Evolutionary conservation across 2,113 vertebrate genomes (phyloP).

Genomic region (Raja brachyura): DNA sequence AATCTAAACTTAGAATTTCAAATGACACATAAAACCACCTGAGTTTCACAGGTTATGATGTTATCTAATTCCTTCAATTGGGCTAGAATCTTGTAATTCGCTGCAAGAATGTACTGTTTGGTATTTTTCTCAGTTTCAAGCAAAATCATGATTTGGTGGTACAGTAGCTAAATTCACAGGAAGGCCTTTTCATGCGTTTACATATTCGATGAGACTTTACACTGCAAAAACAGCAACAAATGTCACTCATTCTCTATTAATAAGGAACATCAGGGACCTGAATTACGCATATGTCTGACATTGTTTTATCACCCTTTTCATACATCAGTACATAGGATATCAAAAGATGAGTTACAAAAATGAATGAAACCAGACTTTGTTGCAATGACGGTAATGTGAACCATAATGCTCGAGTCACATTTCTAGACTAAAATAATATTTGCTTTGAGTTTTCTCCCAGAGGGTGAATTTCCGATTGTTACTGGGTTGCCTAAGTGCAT

Average conservation of each 20-base stretch:
- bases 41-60: slow-evolving; percentile 32
- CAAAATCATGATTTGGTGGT: neutral
- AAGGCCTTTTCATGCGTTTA: slow-evolving; percentile 3
- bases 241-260: neutral
- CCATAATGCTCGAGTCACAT: neutral
- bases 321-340: neutral
- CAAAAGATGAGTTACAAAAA: neutral
- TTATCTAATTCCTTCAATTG: slow-evolving; percentile 30
- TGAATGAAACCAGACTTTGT: neutral
- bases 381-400: slow-evolving; percentile 6
- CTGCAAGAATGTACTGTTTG: slow-evolving; percentile 3
- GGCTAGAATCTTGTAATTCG: slow-evolving; percentile 19
- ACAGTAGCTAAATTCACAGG: neutral
- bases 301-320: neutral
- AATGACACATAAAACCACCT: slow-evolving; percentile 30
- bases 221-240: neutral
- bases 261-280: neutral
- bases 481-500: neutral
- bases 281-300: neutral
- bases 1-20: slow-evolving; percentile 35
- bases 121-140: slow-evolving; percentile 8
- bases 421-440: neutral
- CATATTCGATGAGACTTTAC: neutral
- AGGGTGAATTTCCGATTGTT: neutral
- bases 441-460: neutral